These are phyloP conservation scores for Drosophila chauvacae DNA, from an alignment of 1,140 invertebrate genomes.

Conservation along the genomic window DNA sequence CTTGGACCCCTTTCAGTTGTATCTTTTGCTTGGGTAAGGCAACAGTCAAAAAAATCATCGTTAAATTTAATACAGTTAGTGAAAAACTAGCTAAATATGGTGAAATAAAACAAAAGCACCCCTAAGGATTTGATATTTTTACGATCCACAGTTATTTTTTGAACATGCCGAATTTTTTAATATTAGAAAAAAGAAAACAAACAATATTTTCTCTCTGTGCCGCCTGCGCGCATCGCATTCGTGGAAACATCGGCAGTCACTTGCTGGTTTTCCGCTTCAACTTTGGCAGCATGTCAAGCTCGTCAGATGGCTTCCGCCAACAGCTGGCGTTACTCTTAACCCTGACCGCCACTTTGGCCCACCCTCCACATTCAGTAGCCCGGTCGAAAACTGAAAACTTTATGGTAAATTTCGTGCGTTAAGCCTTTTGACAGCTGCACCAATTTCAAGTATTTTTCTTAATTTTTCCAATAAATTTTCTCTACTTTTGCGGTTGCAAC, in stretches of 20 bases:
- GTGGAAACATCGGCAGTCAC: slow-evolving; percentile 34
- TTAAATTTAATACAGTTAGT: neutral
- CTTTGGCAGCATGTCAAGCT: slow-evolving; percentile 66
- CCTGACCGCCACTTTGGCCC: slow-evolving; percentile 30
- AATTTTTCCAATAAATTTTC: slow-evolving; percentile 52
- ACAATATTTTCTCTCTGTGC: neutral
- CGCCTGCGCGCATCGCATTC: slow-evolving; percentile 2
- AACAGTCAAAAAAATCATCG: neutral
- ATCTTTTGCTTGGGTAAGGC: slow-evolving; percentile 7
- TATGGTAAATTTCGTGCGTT: slow-evolving; percentile 52
- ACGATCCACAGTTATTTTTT: no score
- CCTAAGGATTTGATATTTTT: neutral
- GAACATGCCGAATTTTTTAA: neutral
- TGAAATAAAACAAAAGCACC: no score
- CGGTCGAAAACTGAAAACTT: slow-evolving; percentile 29
- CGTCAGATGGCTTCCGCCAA: slow-evolving; percentile 61
- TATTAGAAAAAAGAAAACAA: neutral
- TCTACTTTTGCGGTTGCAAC: slow-evolving; percentile 29
- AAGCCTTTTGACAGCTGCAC: slow-evolving; percentile 70
- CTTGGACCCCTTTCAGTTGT: slow-evolving; percentile 9
- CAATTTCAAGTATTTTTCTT: slow-evolving; percentile 54
- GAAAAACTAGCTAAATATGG: no score
- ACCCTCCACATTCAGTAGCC: neutral
- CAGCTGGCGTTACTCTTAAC: slow-evolving; percentile 64
- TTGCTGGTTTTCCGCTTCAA: slow-evolving; percentile 67